Conservation (phyloP, 1,140 invertebrate genomes). For the Nebria ingens region DNA sequence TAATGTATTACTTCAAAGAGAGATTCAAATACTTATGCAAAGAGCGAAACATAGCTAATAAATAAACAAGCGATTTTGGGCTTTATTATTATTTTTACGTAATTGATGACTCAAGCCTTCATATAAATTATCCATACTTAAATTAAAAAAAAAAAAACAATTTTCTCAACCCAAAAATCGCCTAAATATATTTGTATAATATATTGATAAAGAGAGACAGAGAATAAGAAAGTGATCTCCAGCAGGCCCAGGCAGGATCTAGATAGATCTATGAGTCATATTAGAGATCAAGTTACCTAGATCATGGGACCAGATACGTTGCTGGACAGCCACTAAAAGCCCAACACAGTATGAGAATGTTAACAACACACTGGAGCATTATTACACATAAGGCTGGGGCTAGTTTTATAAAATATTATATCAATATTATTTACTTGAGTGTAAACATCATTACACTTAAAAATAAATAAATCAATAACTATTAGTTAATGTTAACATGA, state of each 20-base stretch:
- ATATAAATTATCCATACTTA: too few relatives aligned
- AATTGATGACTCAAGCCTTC: too few relatives aligned
- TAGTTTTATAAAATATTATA: too few relatives aligned
- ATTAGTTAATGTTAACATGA: too few relatives aligned
- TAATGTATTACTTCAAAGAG: constrained; percentile 8
- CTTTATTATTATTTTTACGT: too few relatives aligned
- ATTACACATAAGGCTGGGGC: too few relatives aligned
- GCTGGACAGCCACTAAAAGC: constrained; percentile 60
- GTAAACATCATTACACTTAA: too few relatives aligned
- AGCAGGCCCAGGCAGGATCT: constrained; percentile 28
- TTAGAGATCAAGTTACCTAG: constrained; percentile 52
- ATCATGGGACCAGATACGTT: constrained; percentile 62
- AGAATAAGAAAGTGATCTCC: constrained; percentile 5
- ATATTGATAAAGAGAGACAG: constrained; percentile 3
- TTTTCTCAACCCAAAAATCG: constrained; percentile 5
- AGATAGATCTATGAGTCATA: constrained; percentile 32
- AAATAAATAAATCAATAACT: too few relatives aligned
- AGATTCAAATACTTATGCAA: constrained; percentile 2
- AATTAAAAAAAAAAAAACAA: constrained; percentile 10
- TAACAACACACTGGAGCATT: not conserved
- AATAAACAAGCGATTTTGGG: too few relatives aligned
- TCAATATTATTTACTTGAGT: too few relatives aligned
- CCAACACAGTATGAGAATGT: constrained; percentile 28
- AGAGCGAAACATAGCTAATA: constrained; percentile 4
- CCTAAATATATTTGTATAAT: constrained; percentile 10